A percentile compares a stretch with the other conserved stretches of the same genome.
Evolutionary conservation across 2,113 vertebrate genomes (phyloP).

Genomic region (Acrocephalus arundinaceus): DNA sequence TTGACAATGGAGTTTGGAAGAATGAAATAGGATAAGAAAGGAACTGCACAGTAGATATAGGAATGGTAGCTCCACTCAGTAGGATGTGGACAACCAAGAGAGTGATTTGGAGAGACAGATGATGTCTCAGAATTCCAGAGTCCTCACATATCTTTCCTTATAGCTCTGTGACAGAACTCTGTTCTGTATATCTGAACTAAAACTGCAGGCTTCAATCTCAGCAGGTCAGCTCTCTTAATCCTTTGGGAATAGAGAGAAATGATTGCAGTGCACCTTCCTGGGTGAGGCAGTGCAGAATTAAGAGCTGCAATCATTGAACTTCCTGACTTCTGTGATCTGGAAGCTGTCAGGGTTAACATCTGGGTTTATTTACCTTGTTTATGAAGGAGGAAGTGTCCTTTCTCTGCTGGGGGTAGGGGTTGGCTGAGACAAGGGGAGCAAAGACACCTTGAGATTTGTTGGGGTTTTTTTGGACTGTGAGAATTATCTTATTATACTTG

Average conservation of each 20-base stretch:
- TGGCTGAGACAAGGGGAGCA: not conserved
- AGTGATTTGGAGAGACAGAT: not conserved
- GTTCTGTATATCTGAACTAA: not conserved
- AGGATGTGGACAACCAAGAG: not conserved
- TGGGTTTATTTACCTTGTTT: not conserved
- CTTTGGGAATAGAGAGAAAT: not conserved
- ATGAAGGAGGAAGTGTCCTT: not conserved
- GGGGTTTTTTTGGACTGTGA: not conserved
- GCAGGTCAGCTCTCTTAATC: not conserved
- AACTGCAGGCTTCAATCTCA: not conserved
- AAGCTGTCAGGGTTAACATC: not conserved
- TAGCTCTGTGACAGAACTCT: not conserved
- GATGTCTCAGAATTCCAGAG: not conserved
- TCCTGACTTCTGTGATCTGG: not conserved
- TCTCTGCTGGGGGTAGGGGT: not conserved
- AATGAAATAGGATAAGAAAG: not conserved
- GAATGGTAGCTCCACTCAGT: not conserved
- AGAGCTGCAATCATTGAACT: not conserved
- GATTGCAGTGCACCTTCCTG: not conserved
- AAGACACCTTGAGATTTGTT: not conserved
- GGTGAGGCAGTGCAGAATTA: not conserved
- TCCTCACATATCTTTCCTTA: not conserved
- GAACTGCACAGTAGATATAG: not conserved
- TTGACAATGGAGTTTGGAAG: slow-evolving; percentile 14
- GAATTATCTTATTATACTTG: not conserved